These are phyloP conservation scores for Spheniscus mendiculus DNA, from an alignment of 2,113 vertebrate species.

Conservation along the genomic window DNA sequence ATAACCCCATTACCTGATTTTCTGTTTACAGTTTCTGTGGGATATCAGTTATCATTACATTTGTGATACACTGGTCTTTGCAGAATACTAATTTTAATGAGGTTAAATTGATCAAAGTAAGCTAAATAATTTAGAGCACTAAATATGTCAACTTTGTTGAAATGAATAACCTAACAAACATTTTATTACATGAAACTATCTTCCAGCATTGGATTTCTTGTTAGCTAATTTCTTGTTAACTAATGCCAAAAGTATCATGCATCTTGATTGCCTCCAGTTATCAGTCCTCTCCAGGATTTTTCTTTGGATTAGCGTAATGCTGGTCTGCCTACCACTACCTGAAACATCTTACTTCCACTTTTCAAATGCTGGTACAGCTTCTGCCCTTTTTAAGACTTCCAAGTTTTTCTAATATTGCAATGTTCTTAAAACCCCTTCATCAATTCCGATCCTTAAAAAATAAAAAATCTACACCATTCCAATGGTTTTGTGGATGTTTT, in stretches of 20 bases:
- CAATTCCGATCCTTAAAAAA: not conserved
- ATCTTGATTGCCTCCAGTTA: not conserved
- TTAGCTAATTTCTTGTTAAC: not conserved
- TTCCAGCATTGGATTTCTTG: not conserved
- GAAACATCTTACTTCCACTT: not conserved
- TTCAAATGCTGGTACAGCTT: not conserved
- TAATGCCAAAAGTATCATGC: not conserved
- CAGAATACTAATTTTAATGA: not conserved
- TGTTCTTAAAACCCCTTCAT: not conserved
- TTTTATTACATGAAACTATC: not conserved
- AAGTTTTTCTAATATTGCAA: not conserved
- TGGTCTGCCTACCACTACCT: not conserved
- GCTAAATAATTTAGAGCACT: not conserved
- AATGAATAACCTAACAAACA: not conserved
- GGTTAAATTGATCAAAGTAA: slow-evolving; percentile 7
- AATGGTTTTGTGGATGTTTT: not conserved
- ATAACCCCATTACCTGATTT: not conserved
- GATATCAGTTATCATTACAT: not conserved
- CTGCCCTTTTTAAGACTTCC: not conserved
- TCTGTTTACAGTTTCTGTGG: not conserved
- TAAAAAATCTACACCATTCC: not conserved
- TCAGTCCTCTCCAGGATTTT: not conserved
- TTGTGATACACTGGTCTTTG: not conserved
- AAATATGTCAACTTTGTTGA: not conserved
- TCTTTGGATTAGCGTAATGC: not conserved